These are phyloP conservation scores for Scaeva pyrastri DNA, from an alignment of 2,888 invertebrate species.

Conservation along the genomic window DNA sequence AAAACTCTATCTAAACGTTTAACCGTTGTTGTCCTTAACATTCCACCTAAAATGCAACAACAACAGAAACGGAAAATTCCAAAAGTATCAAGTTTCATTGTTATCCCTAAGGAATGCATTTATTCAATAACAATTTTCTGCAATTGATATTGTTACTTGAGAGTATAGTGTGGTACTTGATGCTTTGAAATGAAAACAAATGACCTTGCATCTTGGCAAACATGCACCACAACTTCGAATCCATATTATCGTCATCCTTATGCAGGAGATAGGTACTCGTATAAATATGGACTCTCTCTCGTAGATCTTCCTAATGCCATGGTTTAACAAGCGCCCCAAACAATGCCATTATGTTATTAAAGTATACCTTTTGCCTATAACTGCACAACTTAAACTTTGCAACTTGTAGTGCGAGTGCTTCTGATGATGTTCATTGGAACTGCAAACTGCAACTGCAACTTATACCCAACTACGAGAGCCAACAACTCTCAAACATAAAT, in stretches of 20 bases:
- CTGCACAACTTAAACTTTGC: slow-evolving; percentile 6
- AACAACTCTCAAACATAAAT: slow-evolving; percentile 70
- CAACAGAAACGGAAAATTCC: neutral
- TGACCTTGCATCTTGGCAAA: slow-evolving; percentile 50
- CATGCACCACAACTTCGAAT: slow-evolving; percentile 33
- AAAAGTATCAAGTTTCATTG: neutral
- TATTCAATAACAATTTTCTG: slow-evolving; percentile 8
- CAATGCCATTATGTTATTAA: slow-evolving; percentile 46
- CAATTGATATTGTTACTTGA: neutral
- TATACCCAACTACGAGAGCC: neutral
- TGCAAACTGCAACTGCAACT: slow-evolving; percentile 15
- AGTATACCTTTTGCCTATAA: slow-evolving; percentile 7
- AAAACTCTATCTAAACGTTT: too few species aligned
- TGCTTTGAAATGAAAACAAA: slow-evolving; percentile 33
- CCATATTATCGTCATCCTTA: slow-evolving; percentile 25
- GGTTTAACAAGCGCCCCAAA: slow-evolving; percentile 53
- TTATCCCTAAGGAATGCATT: neutral
- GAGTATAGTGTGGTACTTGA: neutral
- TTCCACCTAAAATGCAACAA: too few species aligned
- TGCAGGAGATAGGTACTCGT: too few species aligned
- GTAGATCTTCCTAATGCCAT: slow-evolving; percentile 51
- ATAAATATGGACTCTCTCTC: neutral
- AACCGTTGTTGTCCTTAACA: too few species aligned
- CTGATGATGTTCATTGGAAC: too few species aligned
- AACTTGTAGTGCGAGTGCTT: neutral